Evolutionary conservation across 2,888 invertebrate species (phyloP).

Genomic region (Aleiodes testaceus): DNA sequence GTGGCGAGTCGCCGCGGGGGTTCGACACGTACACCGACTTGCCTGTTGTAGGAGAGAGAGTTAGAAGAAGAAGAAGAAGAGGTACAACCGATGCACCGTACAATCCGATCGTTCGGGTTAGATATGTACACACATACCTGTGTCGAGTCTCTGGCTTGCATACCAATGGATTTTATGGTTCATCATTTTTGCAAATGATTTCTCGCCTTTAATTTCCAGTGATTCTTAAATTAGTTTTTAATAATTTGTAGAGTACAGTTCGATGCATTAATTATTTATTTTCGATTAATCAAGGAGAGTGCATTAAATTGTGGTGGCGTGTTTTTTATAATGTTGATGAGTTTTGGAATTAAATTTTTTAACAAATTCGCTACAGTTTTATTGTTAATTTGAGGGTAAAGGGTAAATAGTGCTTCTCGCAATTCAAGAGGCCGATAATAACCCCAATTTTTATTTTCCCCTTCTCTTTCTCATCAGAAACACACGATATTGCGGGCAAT

Average conservation of each 20-base stretch:
- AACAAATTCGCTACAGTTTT: constrained; percentile 43
- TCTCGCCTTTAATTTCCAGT: constrained; percentile 1
- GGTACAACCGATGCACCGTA: constrained; percentile 48
- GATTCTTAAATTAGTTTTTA: constrained; percentile 7
- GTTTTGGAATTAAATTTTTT: constrained; percentile 65
- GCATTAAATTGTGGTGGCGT: constrained; percentile 14
- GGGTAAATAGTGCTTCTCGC: background rate
- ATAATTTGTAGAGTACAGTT: constrained; percentile 34
- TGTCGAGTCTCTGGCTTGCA: constrained; percentile 26
- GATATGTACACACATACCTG: constrained; percentile 50
- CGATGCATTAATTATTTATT: constrained; percentile 67
- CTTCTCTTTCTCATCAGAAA: background rate
- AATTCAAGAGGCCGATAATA: background rate
- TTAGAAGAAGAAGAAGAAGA: constrained; percentile 39
- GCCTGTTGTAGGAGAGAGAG: constrained; percentile 43
- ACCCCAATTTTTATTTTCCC: background rate
- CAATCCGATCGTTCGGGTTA: constrained; percentile 45
- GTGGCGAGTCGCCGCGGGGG: constrained; percentile 71
- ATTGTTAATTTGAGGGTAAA: background rate
- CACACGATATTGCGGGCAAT: constrained; percentile 2
- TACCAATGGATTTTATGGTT: constrained; percentile 22
- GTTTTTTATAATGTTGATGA: constrained; percentile 48
- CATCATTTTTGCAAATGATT: constrained; percentile 27
- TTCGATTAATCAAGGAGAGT: constrained; percentile 65
- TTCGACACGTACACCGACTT: constrained; percentile 69